phyloP scores from a whole-genome alignment of 2,888 invertebrate species.

The Cyclophora albipunctata region DNA sequence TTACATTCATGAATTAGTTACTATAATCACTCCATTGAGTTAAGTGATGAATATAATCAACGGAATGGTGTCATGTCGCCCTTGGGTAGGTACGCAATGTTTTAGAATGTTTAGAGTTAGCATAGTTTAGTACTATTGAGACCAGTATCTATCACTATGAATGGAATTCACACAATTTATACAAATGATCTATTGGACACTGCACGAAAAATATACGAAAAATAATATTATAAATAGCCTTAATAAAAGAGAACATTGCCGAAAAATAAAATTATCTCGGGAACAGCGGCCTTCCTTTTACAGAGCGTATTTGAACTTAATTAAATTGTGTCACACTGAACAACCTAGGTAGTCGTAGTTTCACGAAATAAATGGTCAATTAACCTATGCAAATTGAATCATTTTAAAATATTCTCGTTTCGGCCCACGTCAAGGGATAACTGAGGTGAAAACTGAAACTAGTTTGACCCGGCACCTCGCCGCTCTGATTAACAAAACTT shows the following conservation, averaged over 20 bases:
- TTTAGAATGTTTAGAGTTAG: too few relatives aligned
- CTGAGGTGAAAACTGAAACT: constrained; percentile 46
- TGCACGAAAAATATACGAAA: too few relatives aligned
- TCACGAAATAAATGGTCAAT: constrained; percentile 39
- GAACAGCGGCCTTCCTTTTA: constrained; percentile 6
- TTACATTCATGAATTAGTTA: constrained; percentile 8
- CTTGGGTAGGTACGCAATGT: too few relatives aligned
- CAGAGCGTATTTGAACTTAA: constrained; percentile 19
- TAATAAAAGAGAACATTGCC: not conserved
- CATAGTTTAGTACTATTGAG: too few relatives aligned
- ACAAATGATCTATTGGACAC: too few relatives aligned
- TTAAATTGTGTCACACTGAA: constrained; percentile 20
- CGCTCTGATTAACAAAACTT: constrained; percentile 65
- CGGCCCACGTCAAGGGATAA: constrained; percentile 39
- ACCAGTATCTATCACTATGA: too few relatives aligned
- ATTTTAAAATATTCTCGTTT: constrained; percentile 52
- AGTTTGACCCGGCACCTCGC: constrained; percentile 42
- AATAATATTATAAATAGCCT: too few relatives aligned
- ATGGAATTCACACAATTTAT: too few relatives aligned
- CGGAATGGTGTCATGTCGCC: too few relatives aligned
- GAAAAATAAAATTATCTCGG: constrained; percentile 15
- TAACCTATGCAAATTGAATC: constrained; percentile 56
- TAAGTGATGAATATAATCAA: too few relatives aligned
- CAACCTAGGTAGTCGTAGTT: constrained; percentile 24
- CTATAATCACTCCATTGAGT: not conserved